Base-by-base conservation (phyloP, 37 sponge, comb jelly and placozoan genomes). In the Mnemiopsis leidyi region DNA sequence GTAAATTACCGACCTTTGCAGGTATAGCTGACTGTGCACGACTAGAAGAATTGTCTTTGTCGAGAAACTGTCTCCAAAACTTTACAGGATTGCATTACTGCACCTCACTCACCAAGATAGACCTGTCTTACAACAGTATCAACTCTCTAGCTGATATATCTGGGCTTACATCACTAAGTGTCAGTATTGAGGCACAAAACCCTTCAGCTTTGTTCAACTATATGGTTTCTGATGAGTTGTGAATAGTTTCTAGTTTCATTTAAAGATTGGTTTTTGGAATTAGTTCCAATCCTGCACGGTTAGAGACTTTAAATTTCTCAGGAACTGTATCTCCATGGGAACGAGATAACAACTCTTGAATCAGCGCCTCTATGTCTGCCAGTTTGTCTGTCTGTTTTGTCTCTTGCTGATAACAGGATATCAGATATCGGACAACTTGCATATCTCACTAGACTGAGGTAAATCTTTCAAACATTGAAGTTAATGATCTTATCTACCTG, bases 391-490 rank as follows among this genome's bases (percentile, higher is more conserved):
- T n/a, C 33, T 36, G 90, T 85, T 5, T 33, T 85, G 23, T 85
- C 90, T n/a, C 90, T 85, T 18, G 61, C 40, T 33, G 90, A 85
- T 39, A 85, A 85, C 90, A 85, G 36, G 48, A 85, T 85, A 85
- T 40, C 90, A 39, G 90, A 85, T 33, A 85, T 85, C 61, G 90
- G 90, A 39, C 90, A 85, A 39, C 90, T 85, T 85, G 90, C 90
- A 1, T 85, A 85, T 37, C 90, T 85, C 1, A 85, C 90, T 61
- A 26, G 90, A 85, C 90, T 85, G 2, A 85, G 35, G 90, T 85
- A 28, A 85, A 37, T n/a, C n/a, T n/a, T n/a, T n/a, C n/a, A n/a
- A n/a, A n/a, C n/a, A n/a, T n/a, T n/a, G n/a, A n/a, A n/a, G n/a
- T n/a, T n/a, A n/a, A n/a, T n/a, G n/a, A n/a, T n/a, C n/a, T n/a